Conservation (phyloP, 2,888 invertebrate genomes). For the Creontiades dilutus region DNA sequence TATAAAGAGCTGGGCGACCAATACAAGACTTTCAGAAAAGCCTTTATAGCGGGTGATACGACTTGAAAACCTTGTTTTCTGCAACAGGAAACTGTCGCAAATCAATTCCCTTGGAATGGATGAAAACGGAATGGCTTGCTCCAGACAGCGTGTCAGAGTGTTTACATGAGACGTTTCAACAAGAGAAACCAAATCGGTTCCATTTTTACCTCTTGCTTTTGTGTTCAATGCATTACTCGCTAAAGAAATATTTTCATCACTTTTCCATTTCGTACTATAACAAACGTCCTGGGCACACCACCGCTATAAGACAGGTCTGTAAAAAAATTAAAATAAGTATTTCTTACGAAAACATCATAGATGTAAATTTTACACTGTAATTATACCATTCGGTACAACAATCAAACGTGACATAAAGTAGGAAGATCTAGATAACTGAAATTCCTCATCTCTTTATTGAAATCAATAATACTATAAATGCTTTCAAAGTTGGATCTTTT, state of each 20-base stretch:
- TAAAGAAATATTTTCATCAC: background rate
- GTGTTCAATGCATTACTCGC: background rate
- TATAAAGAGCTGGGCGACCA: background rate
- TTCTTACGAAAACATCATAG: no score
- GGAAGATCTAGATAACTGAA: no score
- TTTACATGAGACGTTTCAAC: background rate
- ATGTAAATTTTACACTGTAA: no score
- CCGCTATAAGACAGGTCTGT: no score
- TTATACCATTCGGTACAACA: no score
- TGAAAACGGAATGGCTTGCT: constrained; percentile 30
- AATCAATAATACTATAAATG: no score
- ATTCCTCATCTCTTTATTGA: no score
- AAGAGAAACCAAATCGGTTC: constrained; percentile 5
- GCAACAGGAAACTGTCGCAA: constrained; percentile 30
- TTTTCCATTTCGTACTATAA: background rate
- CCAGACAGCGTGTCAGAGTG: constrained; percentile 12
- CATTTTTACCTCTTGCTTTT: background rate
- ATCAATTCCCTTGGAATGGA: constrained; percentile 22
- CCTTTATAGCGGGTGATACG: constrained; percentile 15
- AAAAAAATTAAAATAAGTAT: no score
- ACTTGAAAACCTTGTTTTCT: constrained; percentile 36
- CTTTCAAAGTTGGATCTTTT: no score
- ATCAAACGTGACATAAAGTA: no score
- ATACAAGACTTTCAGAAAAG: background rate
- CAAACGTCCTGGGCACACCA: no score